Conservation (phyloP, 2,797 vertebrate genomes). For the Kryptopterus vitreolus region DNA sequence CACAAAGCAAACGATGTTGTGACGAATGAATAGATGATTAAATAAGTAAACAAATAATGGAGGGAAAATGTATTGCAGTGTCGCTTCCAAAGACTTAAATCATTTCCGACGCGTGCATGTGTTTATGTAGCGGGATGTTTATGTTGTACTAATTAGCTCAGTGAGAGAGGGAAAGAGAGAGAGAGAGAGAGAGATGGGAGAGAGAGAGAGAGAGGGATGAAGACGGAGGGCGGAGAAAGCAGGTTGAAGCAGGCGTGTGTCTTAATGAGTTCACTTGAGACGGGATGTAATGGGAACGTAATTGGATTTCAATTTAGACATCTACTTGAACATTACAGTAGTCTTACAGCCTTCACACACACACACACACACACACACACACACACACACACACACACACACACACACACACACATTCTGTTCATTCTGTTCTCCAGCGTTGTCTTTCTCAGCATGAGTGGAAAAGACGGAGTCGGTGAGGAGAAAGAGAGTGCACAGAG, state of each 20-base stretch:
- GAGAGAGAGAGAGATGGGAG: too few species aligned
- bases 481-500: constrained; percentile 32
- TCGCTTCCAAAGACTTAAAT: not conserved
- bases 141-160: constrained; percentile 16
- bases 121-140: not conserved
- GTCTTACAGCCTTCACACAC: constrained; percentile 21
- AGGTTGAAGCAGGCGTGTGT: constrained; percentile 26
- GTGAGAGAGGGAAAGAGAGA: not conserved
- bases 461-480: constrained; percentile 29
- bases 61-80: not conserved
- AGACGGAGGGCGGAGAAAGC: constrained; percentile 2
- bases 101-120: not conserved
- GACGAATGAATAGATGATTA: not conserved
- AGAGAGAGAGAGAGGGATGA: not conserved
- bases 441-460: not conserved
- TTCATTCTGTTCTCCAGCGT: not conserved
- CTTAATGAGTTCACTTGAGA: constrained; percentile 33
- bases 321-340: constrained; percentile 31
- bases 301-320: constrained; percentile 62
- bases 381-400: constrained; percentile 17
- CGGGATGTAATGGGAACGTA: constrained; percentile 62
- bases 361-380: constrained; percentile 12
- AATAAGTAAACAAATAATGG: too few species aligned
- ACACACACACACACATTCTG: not conserved
- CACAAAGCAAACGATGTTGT: not conserved